phyloP scores from a whole-genome alignment of 2,888 invertebrate species.

The Lithophane semibrunnea region DNA sequence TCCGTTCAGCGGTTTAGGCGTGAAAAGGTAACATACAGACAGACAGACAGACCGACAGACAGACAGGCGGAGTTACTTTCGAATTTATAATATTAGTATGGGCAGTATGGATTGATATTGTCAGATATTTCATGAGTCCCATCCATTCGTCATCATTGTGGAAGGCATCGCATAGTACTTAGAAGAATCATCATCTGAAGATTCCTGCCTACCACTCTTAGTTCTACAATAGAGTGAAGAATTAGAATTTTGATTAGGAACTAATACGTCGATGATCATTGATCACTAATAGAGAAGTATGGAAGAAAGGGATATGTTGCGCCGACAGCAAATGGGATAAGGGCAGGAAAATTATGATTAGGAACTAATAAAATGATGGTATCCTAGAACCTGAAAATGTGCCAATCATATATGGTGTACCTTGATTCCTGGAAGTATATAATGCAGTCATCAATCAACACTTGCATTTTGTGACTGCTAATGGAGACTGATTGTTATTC shows the following conservation, averaged over 20 bases:
- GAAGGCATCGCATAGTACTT: not conserved
- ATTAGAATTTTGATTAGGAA: no score
- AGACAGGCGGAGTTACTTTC: no score
- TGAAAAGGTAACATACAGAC: no score
- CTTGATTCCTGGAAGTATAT: constrained; percentile 11
- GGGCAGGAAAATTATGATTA: no score
- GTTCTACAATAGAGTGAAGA: not conserved
- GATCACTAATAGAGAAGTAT: no score
- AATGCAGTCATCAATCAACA: constrained; percentile 22
- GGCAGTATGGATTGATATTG: not conserved
- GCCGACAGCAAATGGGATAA: no score
- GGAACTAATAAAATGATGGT: not conserved
- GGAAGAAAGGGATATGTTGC: no score
- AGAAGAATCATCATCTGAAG: no score
- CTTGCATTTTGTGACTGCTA: constrained; percentile 26
- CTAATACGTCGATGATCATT: no score
- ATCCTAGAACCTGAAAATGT: not conserved
- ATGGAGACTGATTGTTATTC: constrained; percentile 33
- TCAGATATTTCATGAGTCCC: not conserved
- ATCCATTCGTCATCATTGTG: not conserved
- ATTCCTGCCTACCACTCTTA: not conserved
- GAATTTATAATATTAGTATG: no score
- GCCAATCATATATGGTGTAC: not conserved
- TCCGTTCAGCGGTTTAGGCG: no score
- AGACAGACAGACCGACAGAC: no score